Evolutionary conservation across 2,797 vertebrate species (phyloP), one percentile per base, ranked within the genome.

Genomic region (Etheostoma nigrum): DNA sequence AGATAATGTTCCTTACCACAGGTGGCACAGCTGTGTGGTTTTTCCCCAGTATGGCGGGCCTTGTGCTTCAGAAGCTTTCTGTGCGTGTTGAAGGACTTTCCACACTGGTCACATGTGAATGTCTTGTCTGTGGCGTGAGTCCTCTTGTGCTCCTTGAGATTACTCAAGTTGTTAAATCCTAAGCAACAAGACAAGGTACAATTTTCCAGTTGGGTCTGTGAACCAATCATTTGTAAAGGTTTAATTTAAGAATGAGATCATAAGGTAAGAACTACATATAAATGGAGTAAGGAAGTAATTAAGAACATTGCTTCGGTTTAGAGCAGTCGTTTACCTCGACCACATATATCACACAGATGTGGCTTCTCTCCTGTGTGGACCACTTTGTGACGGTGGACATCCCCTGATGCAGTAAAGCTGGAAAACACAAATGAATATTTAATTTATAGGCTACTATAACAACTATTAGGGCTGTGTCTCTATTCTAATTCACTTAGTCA

Each of bases 121-220:
- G 96, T 96, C 75, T 96, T 96, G 80, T 99, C 98, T 2, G 95
- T 96, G 2, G 95, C 94, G 68, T 99, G 98, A 0, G 97, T 99
- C 92, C 97, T 98, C 86, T 97, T 98, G 91, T 99, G 98, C 79
- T 99, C 98, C 92, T 99, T 99, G 76, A 99, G 93, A 78, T 99
- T 99, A 78, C 98, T 98, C 89, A 99, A 95, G 86, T 98, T 99
- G 87, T 97, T 99, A 83, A 99, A 99, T 47, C 98, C 98, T 99
- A 79, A 62, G 67, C 2, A 70, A 76, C 16, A 62, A 44, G 36
- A 71, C 2, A 75, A 33, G 59, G 2, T 1, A 66, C 36, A 8
- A 23, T 40, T 53, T 42, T 8, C 5, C 42, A 59, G 44, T 4
- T 45, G 16, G 18, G 1, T 30, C 33, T 52, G 9, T 15, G 3